Base-by-base conservation (phyloP, 2,113 vertebrate genomes). In the Thymallus thymallus region DNA sequence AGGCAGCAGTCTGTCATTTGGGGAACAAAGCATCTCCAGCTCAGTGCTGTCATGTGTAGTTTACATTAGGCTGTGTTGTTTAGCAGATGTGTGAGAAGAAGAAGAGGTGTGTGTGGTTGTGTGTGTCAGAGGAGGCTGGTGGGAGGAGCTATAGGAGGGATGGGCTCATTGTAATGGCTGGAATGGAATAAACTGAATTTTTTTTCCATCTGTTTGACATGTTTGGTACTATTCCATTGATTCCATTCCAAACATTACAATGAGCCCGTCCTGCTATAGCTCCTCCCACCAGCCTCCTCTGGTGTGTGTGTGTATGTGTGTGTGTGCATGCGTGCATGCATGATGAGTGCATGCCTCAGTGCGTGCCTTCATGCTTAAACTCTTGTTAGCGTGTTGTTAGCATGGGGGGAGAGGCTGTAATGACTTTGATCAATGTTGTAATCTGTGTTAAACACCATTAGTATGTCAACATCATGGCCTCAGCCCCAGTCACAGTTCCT, bases 51-150 rank as follows among this genome's bases (percentile, higher is more conserved):
- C 84, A 83, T 76, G 77, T 86, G 85, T 65, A 55, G 14, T 85
- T 87, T 70, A 76, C 82, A 87, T 88, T 82, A 80, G 69, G 68
- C 75, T 58, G 76, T 83, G 79, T 78, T 82, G 77, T 84, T 83
- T 84, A 75, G 76, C 88, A 85, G 84, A 86, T 70, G 68, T 62
- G 24, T 12, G 68, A 71, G 74, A 29, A 18, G 18, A n/a, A 2
- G 56, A 16, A 22, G 10, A 58, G 20, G 20, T 2, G 20, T 26
- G 26, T 26, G 26, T 26, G 26, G 58, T 22, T 61, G 22, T 60
- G 58, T 60, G 16, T 60, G n/a, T 60, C 30, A 32, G 32, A 32
- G 6, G 35, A 41, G 35, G 35, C 35, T 41, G 35, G 35, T 41
- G 35, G 35, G 35, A 12, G 35, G 35, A 41, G 9, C 35, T 41